A percentile compares a stretch with the other conserved stretches of the same genome.
These are phyloP conservation scores for Leptopterna dolabrata DNA, from an alignment of 2,888 invertebrate genomes.

Conservation along the genomic window DNA sequence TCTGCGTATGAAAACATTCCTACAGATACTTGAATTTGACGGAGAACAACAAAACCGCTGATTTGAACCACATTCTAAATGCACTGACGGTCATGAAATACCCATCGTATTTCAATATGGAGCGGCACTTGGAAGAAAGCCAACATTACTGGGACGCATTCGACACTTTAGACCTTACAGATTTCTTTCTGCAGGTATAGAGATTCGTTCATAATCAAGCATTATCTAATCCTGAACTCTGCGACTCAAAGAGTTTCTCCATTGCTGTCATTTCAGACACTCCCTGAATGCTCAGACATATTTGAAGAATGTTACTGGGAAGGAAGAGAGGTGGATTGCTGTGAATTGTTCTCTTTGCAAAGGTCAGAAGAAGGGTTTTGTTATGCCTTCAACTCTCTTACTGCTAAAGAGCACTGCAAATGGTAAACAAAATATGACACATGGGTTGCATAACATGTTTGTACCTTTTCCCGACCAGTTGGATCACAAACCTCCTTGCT, in stretches of 20 bases:
- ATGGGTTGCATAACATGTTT: neutral
- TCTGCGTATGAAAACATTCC: neutral
- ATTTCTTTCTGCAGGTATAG: conserved; percentile 50
- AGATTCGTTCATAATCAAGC: no score
- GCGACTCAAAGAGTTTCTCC: neutral
- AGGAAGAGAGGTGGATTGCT: conserved; percentile 56
- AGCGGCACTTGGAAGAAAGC: neutral
- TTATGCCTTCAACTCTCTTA: conserved; percentile 55
- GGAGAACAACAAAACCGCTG: neutral
- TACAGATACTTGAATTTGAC: neutral
- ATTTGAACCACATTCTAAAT: neutral
- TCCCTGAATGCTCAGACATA: conserved; percentile 62
- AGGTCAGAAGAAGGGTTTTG: conserved; percentile 56
- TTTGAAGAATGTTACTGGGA: conserved; percentile 64
- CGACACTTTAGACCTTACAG: conserved; percentile 52
- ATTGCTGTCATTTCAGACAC: conserved; percentile 59
- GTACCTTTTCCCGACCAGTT: no score
- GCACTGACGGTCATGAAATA: conserved; percentile 33
- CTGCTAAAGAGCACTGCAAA: conserved; percentile 48
- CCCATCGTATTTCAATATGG: conserved; percentile 15
- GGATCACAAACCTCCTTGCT: no score
- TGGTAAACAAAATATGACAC: conserved; percentile 19
- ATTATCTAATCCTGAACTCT: no score
- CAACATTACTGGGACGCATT: conserved; percentile 7
- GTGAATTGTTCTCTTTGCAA: conserved; percentile 53